Base-by-base conservation (phyloP, 2,113 vertebrate genomes). In the Aleadryas rufinucha region DNA sequence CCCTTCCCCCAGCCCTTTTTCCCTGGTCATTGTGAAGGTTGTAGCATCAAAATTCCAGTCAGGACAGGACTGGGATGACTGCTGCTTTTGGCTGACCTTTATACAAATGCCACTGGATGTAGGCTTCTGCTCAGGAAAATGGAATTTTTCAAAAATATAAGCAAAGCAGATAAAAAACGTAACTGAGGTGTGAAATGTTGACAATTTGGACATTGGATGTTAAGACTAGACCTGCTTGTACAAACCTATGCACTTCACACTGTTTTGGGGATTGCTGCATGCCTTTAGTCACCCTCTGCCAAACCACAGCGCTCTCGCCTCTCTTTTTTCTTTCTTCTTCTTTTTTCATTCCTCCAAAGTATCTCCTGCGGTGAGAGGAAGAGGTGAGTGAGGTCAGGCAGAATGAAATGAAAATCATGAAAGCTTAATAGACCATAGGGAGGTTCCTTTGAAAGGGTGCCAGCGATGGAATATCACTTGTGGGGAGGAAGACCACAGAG, bases 381-480 rank as follows among this genome's bases (percentile, higher is more conserved):
- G 74, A 91, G 85, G 88, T 88, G 94, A 93, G 26, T 35, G 84
- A 91, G 87, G 94, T 91, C 84, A 90, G 74, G 66, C 54, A 7
- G 80, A 95, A 92, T 94, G 69, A 93, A 96, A 91, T 83, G 41
- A 86, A 80, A 86, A 74, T 88, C 82, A 54, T 72, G 83, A 93
- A 92, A 86, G 85, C 90, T 95, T 95, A 90, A 94, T 72, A 93
- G 88, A 90, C 79, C 79, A 21, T 54, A 20, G 90, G 88, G 90
- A 96, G 39, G 63, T 81, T 88, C 83, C 72, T 96, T 70, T 96
- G 95, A 80, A 85, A 70, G 37, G 44, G 9, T 89, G 86, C 91
- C 95, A 95, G 72, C 6, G 3, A 50, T 84, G 50, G 88, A 64
- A 33, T 76, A 80, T 87, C 83, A 35, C 26, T 65, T 65, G 9